phyloP scores from a whole-genome alignment of 1,140 invertebrate genomes.

The Drosophila pachea region DNA sequence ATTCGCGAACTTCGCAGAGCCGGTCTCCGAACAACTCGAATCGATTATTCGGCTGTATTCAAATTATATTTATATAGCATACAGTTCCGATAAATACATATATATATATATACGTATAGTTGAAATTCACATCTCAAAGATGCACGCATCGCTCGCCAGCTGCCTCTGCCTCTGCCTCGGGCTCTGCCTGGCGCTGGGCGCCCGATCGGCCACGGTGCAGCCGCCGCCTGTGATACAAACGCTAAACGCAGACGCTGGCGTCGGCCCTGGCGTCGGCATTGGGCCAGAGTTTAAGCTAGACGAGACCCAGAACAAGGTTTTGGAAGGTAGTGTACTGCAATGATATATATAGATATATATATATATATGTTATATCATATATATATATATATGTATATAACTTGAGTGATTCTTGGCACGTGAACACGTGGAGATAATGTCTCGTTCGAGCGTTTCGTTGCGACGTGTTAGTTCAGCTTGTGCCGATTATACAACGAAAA shows the following conservation, averaged over 20 bases:
- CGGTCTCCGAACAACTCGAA: background rate
- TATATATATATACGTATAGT: conserved; percentile 38
- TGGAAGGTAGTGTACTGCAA: conserved; percentile 57
- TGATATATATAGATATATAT: too few relatives aligned
- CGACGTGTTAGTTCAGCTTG: conserved; percentile 55
- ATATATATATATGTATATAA: too few relatives aligned
- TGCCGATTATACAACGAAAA: conserved; percentile 44
- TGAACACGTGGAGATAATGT: conserved; percentile 22
- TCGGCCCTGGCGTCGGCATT: conserved; percentile 57
- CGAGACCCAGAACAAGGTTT: conserved; percentile 5
- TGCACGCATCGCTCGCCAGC: conserved; percentile 15
- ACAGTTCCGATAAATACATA: conserved; percentile 28
- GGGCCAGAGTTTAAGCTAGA: conserved; percentile 59
- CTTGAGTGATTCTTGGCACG: conserved; percentile 11
- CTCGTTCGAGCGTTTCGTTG: conserved; percentile 22
- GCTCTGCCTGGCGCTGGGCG: conserved; percentile 25
- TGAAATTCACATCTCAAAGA: conserved; percentile 6
- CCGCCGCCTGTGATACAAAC: conserved; percentile 65
- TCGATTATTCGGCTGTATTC: background rate
- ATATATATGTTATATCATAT: background rate
- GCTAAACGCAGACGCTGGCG: conserved; percentile 48
- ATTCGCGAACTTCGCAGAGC: conserved; percentile 15
- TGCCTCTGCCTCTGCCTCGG: background rate
- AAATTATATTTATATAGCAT: background rate
- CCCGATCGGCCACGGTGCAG: conserved; percentile 50